phyloP scores from a whole-genome alignment of 1,140 invertebrate species.

The Heliconius himera region DNA sequence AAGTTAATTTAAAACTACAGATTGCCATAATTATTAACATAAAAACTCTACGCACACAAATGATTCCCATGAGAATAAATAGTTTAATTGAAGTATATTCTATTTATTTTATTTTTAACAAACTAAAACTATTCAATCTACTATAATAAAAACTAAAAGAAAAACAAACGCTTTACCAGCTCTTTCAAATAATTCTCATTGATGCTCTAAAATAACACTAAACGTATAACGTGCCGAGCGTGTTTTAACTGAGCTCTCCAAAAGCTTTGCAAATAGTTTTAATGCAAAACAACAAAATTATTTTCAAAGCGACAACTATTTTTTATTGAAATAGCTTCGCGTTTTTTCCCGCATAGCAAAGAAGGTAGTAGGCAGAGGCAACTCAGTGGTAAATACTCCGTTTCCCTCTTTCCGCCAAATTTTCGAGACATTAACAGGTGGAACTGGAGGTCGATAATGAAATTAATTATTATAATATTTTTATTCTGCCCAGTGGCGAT shows the following conservation, averaged over 20 bases:
- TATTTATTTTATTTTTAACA: neutral
- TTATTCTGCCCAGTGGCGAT: no score
- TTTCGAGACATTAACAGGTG: no score
- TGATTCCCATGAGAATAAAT: neutral
- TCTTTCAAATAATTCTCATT: constrained; percentile 5
- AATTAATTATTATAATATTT: no score
- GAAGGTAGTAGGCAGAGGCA: no score
- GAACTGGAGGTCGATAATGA: no score
- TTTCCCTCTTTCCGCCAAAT: no score
- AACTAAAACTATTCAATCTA: neutral
- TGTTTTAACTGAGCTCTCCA: neutral
- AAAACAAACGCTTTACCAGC: neutral
- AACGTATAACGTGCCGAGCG: constrained; percentile 4
- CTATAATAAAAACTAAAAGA: neutral
- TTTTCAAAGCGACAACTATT: neutral
- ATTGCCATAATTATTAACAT: neutral
- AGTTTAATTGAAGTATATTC: neutral
- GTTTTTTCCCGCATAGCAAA: no score
- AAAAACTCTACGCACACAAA: neutral
- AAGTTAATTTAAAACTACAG: neutral
- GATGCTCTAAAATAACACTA: constrained; percentile 13
- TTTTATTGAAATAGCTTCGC: neutral
- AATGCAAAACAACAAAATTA: constrained; percentile 12
- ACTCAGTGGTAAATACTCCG: no score
- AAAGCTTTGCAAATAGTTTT: constrained; percentile 8